Percentiles rank a stretch among this genome's conserved stretches.
Conservation (phyloP, 2,113 vertebrate genomes). For the Caracal caracal region DNA sequence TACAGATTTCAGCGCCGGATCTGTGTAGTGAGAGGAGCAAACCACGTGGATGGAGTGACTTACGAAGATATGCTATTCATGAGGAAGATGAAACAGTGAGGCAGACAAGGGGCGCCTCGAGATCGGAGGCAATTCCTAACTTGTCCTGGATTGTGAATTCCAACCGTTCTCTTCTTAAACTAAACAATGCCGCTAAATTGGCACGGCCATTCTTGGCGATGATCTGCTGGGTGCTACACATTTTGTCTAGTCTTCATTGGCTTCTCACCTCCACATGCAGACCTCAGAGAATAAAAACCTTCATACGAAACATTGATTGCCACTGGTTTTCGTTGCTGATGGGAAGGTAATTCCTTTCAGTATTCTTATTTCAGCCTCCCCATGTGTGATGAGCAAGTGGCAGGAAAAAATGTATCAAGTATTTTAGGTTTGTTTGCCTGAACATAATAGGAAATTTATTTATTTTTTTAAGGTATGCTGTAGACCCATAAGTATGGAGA, state of each 20-base stretch:
- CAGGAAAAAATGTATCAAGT: neutral
- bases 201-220: rapidly evolving
- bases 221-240: neutral
- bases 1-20: neutral
- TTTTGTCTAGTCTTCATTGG: neutral
- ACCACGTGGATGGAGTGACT: rapidly evolving
- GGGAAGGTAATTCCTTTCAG: neutral
- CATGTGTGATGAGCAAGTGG: neutral
- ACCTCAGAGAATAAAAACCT: neutral
- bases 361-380: neutral
- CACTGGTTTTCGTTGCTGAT: neutral
- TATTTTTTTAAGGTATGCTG: neutral
- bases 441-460: neutral
- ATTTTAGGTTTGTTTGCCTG: neutral
- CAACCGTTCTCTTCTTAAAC: no score
- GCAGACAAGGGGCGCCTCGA: no score
- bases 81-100: rapidly evolving
- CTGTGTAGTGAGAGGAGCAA: neutral
- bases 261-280: neutral
- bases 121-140: rapidly evolving
- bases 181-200: neutral
- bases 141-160: no score
- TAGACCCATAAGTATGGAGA: neutral
- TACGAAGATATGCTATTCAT: rapidly evolving
- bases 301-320: neutral